phyloP scores from a whole-genome alignment of 2,797 vertebrate species.

The Simalia tracyae region DNA sequence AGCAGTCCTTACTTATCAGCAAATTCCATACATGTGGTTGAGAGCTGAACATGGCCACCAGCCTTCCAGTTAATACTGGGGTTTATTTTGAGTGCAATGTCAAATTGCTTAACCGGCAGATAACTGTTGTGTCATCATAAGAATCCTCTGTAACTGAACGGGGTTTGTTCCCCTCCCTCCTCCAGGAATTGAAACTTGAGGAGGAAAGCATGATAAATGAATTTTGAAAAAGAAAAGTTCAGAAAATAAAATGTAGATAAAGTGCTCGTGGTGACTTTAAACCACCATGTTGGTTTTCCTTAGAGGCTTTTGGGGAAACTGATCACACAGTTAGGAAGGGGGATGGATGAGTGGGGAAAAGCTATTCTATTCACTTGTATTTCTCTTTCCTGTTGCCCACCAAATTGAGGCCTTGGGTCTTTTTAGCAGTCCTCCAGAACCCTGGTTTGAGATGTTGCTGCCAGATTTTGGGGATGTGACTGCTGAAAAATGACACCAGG shows the following conservation, averaged over 20 bases:
- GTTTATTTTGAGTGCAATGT: constrained; percentile 6
- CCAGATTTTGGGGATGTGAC: neutral
- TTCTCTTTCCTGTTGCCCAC: neutral
- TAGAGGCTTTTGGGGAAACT: neutral
- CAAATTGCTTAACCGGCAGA: neutral
- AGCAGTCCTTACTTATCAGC: neutral
- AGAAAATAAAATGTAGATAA: neutral
- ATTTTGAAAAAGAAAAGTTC: neutral
- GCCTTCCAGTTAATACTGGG: neutral
- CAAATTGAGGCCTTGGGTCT: neutral
- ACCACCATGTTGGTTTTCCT: neutral
- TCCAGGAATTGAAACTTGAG: neutral
- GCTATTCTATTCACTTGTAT: neutral
- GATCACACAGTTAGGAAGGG: neutral
- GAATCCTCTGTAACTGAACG: neutral
- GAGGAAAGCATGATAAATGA: neutral
- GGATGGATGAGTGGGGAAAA: neutral
- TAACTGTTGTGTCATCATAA: neutral
- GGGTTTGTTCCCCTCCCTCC: too few relatives aligned
- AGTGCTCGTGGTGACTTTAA: neutral
- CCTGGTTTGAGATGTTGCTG: neutral
- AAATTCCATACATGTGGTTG: constrained; percentile 16
- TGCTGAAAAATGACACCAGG: neutral
- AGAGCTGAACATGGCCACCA: accelerated
- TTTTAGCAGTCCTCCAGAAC: neutral